A percentile compares a stretch with the other conserved stretches of the same genome.
Conservation (phyloP, 2,113 vertebrate genomes). For the Ptyas mucosa region DNA sequence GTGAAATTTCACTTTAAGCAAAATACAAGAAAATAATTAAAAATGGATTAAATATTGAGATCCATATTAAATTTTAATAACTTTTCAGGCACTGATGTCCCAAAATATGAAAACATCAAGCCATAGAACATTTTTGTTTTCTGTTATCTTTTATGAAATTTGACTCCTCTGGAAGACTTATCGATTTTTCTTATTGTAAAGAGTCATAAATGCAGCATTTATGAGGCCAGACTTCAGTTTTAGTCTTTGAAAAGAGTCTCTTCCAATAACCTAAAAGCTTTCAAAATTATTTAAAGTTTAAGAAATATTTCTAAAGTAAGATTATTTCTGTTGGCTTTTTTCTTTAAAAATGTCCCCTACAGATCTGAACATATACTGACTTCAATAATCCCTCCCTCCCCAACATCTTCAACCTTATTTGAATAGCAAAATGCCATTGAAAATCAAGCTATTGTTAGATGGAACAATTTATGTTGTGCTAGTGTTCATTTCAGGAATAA, state of each 20-base stretch:
- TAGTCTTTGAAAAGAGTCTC: neutral
- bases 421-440: neutral
- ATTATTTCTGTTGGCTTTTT: slow-evolving; percentile 13
- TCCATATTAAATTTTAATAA: neutral
- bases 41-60: neutral
- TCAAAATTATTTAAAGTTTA: slow-evolving; percentile 1
- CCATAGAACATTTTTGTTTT: neutral
- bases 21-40: neutral
- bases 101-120: neutral
- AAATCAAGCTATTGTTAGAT: slow-evolving; percentile 8
- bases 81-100: neutral
- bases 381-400: neutral
- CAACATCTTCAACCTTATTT: neutral
- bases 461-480: slow-evolving; percentile 33
- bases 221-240: slow-evolving; percentile 38
- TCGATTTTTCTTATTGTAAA: slow-evolving; percentile 55
- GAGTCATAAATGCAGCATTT: slow-evolving; percentile 52
- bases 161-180: slow-evolving; percentile 27
- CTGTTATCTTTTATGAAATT: neutral
- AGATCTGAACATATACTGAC: neutral
- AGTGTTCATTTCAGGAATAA: slow-evolving; percentile 28
- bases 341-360: neutral
- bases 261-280: neutral
- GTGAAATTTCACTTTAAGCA: neutral
- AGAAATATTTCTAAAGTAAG: neutral